Evolutionary conservation across 2,113 vertebrate genomes (phyloP), one percentile per base, ranked within the genome.

Genomic region (Ondatra zibethicus): DNA sequence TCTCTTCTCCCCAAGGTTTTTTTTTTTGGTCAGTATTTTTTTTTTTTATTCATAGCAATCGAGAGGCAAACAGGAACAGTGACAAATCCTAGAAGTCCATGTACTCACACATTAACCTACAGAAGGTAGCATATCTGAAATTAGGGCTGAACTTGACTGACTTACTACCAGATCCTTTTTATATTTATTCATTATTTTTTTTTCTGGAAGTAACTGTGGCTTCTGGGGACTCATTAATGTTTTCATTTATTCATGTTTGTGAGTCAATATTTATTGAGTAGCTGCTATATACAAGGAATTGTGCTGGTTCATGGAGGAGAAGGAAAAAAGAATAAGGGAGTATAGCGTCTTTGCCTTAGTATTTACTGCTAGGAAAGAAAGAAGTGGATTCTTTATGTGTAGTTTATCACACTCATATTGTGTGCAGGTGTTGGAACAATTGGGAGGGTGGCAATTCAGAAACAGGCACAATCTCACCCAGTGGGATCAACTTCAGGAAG

Each of bases 261-360:
- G 55, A 39, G 89, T 94, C 89, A 97, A 1, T 93, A 91, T 84
- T 87, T 93, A 97, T 82, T 0, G n/a, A 95, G 17, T 82, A 81
- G 14, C 36, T 94, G 29, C 36, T 96, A 3, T 33, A 50, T 63
- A 12, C 39, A 87, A 61, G 93, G 31, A 27, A 87, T 36, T 72
- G 8, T 86, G 58, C 66, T 94, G 72, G 29, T 16, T 94, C 19
- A 61, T 68, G 33, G 36, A 91, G 10, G 25, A 45, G 8, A 66
- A 42, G 14, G 7, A 80, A 65, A 82, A 80, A 87, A 88, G 63
- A 47, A 7, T 33, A 4, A 66, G 92, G 68, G 68, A 29, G 5
- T 29, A 5, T 72, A 50, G 29, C n/a, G 3, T 52, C 36, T 73
- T 92, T 93, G 36, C 14, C 66, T 81, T 45, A 77, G 7, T 65